Conservation (phyloP, 2,113 vertebrate genomes). For the human (Homo sapiens) region GRCh38 chrX:134422001-134422500, state of each 20-base stretch:
- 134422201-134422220: not conserved
- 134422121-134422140: not conserved
- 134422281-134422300: slow-evolving; percentile 25
- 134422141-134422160: not conserved
- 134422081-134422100: not conserved
- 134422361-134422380: not conserved
- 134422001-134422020: not conserved
- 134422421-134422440: slow-evolving; percentile 31
- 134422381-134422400: slow-evolving; percentile 33
- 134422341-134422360: slow-evolving; percentile 41
- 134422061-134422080: not conserved
- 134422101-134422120: not conserved
- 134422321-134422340: slow-evolving; percentile 13
- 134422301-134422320: slow-evolving; percentile 37
- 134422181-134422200: not conserved
- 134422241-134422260: not conserved
- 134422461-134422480: slow-evolving; percentile 9
- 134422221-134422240: not conserved
- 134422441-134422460: not conserved
- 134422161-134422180: not conserved
- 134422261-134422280: not conserved
- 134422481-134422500: not conserved
- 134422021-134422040: not conserved
- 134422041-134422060: not conserved
- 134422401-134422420: slow-evolving; percentile 27